phyloP scores from a whole-genome alignment of 2,113 vertebrate genomes.

The Ursus arctos region DNA sequence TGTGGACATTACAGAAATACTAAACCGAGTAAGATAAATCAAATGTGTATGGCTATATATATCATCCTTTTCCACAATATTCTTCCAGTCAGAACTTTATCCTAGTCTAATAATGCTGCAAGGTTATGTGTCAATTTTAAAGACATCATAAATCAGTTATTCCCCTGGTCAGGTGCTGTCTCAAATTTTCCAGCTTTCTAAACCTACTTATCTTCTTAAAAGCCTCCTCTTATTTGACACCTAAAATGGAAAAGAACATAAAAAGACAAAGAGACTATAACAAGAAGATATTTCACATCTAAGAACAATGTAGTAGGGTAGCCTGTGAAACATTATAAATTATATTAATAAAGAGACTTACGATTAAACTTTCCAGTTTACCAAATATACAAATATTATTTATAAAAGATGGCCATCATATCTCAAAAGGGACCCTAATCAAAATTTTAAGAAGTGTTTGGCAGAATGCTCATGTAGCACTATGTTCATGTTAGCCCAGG shows the following conservation, averaged over 20 bases:
- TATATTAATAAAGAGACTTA: conserved; percentile 9
- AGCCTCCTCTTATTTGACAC: not conserved
- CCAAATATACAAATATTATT: not conserved
- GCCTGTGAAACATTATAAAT: not conserved
- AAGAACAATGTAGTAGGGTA: not conserved
- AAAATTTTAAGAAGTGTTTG: not conserved
- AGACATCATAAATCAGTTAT: conserved; percentile 76
- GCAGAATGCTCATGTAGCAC: not conserved
- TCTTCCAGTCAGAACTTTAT: conserved; percentile 52
- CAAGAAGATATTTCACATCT: not conserved
- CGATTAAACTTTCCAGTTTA: not conserved
- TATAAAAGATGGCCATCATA: not conserved
- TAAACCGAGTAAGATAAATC: conserved; percentile 52
- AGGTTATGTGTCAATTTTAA: conserved; percentile 76
- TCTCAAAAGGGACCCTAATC: not conserved
- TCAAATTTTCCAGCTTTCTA: conserved; percentile 67
- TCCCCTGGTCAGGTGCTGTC: conserved; percentile 30
- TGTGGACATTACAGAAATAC: conserved; percentile 1
- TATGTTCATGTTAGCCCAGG: not conserved
- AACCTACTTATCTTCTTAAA: conserved; percentile 55
- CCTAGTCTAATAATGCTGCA: conserved; percentile 50
- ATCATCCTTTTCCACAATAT: conserved; percentile 27
- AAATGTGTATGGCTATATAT: not conserved
- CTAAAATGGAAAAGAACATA: not conserved
- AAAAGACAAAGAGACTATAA: not conserved